Evolutionary conservation across 2,797 vertebrate genomes (phyloP), one percentile per base, ranked within the genome.

Genomic region (Tangara arthus): DNA sequence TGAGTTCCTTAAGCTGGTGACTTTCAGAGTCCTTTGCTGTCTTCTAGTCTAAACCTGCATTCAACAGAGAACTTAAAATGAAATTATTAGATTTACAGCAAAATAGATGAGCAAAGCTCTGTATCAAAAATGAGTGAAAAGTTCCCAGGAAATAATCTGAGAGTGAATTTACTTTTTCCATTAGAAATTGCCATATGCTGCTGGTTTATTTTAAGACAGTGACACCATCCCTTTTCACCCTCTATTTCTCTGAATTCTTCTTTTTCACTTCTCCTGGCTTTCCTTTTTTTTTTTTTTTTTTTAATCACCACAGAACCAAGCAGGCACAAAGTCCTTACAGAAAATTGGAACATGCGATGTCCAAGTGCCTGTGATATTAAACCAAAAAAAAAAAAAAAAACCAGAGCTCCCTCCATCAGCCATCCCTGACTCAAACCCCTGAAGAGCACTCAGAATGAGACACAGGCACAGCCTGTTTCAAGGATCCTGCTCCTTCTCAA

Each of bases 1-100:
- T 35, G 79, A 91, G 44, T 72, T 81, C 79, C 80, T 82, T 88
- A 92, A 85, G 82, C 87, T 92, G 71, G 34, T 10, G 69, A 63
- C 47, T 94, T 92, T 83, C 68, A 72, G 30, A 87, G 70, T 81
- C 50, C 56, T 90, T 88, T 92, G n/a, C 91, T 91, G 71, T 55
- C 65, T 85, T 85, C 72, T 79, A 92, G 57, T 76, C 69, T 94
- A 93, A 95, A 93, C 76, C 57, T 93, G 72, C 44, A 69, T 83
- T 96, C 73, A 90, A 57, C n/a, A 70, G 71, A 86, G 70, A 90
- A 79, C 44, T 81, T 76, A 32, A 70, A 66, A 56, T 68, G 39
- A 92, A 95, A 87, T 65, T 49, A 94, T 88, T 44, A 89, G 39
- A 89, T 89, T 83, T 81, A 59, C 34, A 72, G 47, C 37, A 87